A percentile compares a stretch with the other conserved stretches of the same genome.
Evolutionary conservation across 2,113 vertebrate genomes (phyloP).

Genomic region (Rhinichthys klamathensis): DNA sequence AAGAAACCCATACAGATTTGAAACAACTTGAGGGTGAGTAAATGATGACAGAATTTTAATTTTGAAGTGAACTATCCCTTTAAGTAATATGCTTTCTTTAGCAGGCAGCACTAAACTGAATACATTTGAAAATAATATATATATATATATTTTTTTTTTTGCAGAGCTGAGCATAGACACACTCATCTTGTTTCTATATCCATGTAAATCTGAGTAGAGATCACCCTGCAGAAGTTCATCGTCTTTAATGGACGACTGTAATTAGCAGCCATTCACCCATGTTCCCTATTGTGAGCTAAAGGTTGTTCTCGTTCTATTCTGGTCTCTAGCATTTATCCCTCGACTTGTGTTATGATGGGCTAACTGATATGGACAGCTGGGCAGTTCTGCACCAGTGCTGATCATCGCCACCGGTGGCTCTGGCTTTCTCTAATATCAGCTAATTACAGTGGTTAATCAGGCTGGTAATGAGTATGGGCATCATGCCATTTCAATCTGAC

Average conservation of each 20-base stretch:
- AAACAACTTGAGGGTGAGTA: too few relatives aligned
- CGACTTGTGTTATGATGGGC: conserved; percentile 53
- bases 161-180: too few relatives aligned
- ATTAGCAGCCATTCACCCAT: conserved; percentile 46
- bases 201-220: conserved; percentile 1
- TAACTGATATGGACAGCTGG: conserved; percentile 61
- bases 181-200: conserved; percentile 1
- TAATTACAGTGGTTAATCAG: conserved; percentile 77
- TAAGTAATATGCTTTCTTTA: too few relatives aligned
- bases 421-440: conserved; percentile 62
- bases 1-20: too few relatives aligned
- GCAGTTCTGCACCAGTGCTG: conserved; percentile 49
- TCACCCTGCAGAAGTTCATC: conserved; percentile 33
- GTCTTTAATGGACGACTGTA: conserved; percentile 36
- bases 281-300: conserved; percentile 28
- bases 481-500: conserved; percentile 69
- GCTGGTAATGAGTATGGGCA: conserved; percentile 71
- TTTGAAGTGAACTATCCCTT: too few relatives aligned
- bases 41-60: too few relatives aligned
- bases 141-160: too few relatives aligned
- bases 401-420: conserved; percentile 30
- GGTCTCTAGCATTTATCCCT: conserved; percentile 48
- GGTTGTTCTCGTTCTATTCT: conserved; percentile 45
- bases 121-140: neutral
- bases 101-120: neutral